Evolutionary conservation across 2,888 invertebrate genomes (phyloP).

Genomic region (Xylophagus ater): DNA sequence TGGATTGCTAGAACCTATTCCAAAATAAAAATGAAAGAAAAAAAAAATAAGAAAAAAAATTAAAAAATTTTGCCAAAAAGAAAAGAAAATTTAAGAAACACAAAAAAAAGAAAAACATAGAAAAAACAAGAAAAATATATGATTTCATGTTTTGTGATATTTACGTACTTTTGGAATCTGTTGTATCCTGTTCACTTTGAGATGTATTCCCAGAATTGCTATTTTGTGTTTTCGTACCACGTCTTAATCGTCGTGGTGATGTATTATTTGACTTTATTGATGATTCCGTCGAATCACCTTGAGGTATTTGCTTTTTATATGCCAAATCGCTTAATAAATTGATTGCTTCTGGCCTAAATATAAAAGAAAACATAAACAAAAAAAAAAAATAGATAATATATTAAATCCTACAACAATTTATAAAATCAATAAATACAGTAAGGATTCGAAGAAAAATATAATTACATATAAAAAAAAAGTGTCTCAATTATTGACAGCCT

Average conservation of each 20-base stretch:
- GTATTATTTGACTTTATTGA: constrained; percentile 44
- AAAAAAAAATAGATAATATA: too few species aligned
- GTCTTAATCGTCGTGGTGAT: constrained; percentile 18
- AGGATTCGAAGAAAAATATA: too few species aligned
- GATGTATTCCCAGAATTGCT: constrained; percentile 13
- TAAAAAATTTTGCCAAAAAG: neutral
- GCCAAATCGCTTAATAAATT: constrained; percentile 76
- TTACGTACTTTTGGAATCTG: constrained; percentile 17
- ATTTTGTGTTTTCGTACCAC: constrained; percentile 16
- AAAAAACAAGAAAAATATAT: too few species aligned
- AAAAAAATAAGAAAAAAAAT: neutral
- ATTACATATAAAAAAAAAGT: too few species aligned
- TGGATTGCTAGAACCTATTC: constrained; percentile 15
- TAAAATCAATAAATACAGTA: too few species aligned
- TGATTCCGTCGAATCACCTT: constrained; percentile 44
- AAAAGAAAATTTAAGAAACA: too few species aligned
- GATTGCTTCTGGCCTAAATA: constrained; percentile 64
- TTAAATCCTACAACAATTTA: too few species aligned
- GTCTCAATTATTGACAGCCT: too few species aligned
- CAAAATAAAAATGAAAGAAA: neutral
- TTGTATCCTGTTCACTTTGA: constrained; percentile 17
- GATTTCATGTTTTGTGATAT: too few species aligned
- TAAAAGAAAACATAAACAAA: constrained; percentile 5
- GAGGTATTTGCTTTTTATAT: constrained; percentile 53
- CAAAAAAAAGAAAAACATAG: too few species aligned